Evolutionary conservation across 2,797 vertebrate species (phyloP), one percentile per base, ranked within the genome.

Genomic region (Paedocypris micromegethes): DNA sequence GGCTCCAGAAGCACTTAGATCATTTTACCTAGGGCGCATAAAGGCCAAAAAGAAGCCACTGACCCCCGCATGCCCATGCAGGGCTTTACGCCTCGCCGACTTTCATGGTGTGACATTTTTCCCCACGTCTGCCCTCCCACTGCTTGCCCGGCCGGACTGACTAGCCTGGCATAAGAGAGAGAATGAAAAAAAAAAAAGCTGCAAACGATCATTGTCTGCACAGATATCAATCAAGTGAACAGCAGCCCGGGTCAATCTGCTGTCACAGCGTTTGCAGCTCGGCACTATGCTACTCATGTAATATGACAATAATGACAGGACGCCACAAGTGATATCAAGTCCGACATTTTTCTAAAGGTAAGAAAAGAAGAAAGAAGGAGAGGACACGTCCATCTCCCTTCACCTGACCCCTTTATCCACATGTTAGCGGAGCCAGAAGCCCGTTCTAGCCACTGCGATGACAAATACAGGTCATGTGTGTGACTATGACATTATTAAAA

Each of bases 1-100:
- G 47, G 85, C 82, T 89, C 87, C 88, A 90, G 87, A 89, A 89
- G 86, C 87, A 90, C 91, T 93, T 91, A 92, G 90, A 91, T 93
- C 88, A 86, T 91, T 92, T 91, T 89, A 89, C 90, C 88, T 84
- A 84, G 85, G 88, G 83, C 81, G 82, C 80, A 79, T 73, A 85
- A 83, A 75, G 81, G 87, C 83, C 83, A 90, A 81, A 85, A 79
- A 86, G 84, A 83, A 88, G 86, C 85, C 84, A 82, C 78, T 86
- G 85, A 85, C 84, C 84, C 77, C 75, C 72, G 64, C 83, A 81
- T 79, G 78, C 84, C 67, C 80, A 80, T 81, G 73, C 79, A 70
- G 73, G 81, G 85, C 85, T 88, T 90, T 91, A 84, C 85, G 88
- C 86, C 83, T 87, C 80, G 63, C 81, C 84, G 85, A 83, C 87